These are phyloP conservation scores for Erebia palarica DNA, from an alignment of 2,888 invertebrate genomes.

Conservation along the genomic window DNA sequence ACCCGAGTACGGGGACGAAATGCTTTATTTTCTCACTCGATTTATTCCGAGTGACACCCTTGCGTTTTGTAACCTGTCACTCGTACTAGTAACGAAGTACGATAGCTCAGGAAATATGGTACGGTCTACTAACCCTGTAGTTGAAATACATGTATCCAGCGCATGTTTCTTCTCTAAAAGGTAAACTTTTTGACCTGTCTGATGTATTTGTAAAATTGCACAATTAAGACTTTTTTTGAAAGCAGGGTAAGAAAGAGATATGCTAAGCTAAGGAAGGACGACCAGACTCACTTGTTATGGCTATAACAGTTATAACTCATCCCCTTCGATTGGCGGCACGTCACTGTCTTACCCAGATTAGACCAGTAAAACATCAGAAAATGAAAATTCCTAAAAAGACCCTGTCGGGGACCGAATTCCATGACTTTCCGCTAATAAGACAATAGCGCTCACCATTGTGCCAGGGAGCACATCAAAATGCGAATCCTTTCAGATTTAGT, in stretches of 20 bases:
- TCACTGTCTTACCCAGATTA: no score
- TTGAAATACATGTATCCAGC: background rate
- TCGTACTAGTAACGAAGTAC: conserved; percentile 48
- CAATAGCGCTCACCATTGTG: no score
- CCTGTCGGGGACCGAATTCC: no score
- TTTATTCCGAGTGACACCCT: conserved; percentile 73
- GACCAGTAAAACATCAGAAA: no score
- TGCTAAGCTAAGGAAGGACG: no score
- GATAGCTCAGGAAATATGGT: conserved; percentile 43
- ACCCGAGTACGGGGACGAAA: conserved; percentile 68
- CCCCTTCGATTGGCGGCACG: no score
- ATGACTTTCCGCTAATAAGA: no score
- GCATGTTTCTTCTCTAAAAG: background rate
- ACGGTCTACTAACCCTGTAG: background rate
- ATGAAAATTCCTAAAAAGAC: no score
- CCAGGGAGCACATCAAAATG: no score
- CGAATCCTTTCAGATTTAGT: background rate
- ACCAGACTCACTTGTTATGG: no score
- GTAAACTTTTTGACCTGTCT: background rate
- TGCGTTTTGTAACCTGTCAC: conserved; percentile 76
- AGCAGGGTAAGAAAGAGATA: no score
- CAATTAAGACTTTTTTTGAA: background rate
- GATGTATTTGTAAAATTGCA: background rate
- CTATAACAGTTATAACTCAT: no score
- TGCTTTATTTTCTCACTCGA: conserved; percentile 75